phyloP scores from a whole-genome alignment of 1,140 invertebrate species.

The Drosophila pectinifera region DNA sequence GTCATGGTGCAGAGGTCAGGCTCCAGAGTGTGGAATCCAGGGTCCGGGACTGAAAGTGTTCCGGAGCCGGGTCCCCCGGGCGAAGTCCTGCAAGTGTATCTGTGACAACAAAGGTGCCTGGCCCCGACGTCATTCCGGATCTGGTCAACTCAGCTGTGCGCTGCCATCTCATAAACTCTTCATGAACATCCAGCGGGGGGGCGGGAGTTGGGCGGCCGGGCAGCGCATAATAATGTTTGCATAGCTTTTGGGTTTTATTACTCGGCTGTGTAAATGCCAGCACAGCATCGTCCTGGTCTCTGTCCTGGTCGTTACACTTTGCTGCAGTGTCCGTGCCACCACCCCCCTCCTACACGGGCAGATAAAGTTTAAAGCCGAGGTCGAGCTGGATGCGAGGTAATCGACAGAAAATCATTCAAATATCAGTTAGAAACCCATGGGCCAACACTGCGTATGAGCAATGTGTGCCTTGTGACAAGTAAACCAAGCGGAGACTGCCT shows the following conservation, averaged over 20 bases:
- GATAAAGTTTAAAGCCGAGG: not conserved
- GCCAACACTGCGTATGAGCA: not conserved
- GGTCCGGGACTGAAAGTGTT: too few relatives aligned
- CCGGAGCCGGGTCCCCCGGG: not conserved
- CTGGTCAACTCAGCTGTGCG: conserved; percentile 30
- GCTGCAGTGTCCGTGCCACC: conserved; percentile 32
- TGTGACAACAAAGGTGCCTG: conserved; percentile 31
- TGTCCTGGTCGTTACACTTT: conserved; percentile 42
- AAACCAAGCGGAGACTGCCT: not conserved
- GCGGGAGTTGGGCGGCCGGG: conserved; percentile 1
- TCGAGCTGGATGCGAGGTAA: not conserved
- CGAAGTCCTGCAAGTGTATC: conserved; percentile 30
- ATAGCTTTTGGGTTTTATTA: conserved; percentile 79
- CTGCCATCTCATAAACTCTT: conserved; percentile 57
- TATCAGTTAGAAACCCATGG: not conserved
- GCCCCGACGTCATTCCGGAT: conserved; percentile 14
- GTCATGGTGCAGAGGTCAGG: not conserved
- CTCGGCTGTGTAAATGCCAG: conserved; percentile 74
- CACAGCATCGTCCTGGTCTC: conserved; percentile 42
- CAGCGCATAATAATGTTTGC: conserved; percentile 76
- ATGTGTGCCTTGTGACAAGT: not conserved
- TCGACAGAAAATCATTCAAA: not conserved
- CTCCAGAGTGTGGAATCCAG: conserved; percentile 1
- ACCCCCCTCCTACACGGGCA: conserved; percentile 15
- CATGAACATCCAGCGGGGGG: conserved; percentile 22